These are phyloP conservation scores for Lithobius niger DNA, from an alignment of 1,140 invertebrate genomes.

Conservation along the genomic window DNA sequence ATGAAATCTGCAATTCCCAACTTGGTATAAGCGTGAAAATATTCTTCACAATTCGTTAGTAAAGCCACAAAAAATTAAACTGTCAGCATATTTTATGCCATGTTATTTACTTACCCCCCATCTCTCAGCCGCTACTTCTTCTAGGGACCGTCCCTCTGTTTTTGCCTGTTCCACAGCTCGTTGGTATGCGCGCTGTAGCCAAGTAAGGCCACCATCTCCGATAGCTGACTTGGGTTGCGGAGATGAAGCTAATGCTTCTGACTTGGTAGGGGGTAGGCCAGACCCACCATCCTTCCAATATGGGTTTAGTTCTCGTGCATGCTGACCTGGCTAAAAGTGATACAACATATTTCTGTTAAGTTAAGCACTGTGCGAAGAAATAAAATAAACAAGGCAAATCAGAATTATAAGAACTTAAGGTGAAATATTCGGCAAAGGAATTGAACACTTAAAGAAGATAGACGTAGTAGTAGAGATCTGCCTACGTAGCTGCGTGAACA, in stretches of 20 bases:
- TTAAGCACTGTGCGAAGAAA: too few species aligned
- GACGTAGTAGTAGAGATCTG: too few species aligned
- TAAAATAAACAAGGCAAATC: constrained; percentile 2
- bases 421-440: too few species aligned
- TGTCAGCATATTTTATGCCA: too few species aligned
- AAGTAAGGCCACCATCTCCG: constrained; percentile 36
- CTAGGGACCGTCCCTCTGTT: constrained; percentile 39
- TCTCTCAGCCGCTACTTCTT: constrained; percentile 45
- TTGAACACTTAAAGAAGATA: too few species aligned
- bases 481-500: too few species aligned
- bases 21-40: too few species aligned
- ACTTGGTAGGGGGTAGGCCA: constrained; percentile 47
- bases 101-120: constrained; percentile 45
- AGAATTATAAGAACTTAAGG: background rate
- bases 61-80: too few species aligned
- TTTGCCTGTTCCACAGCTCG: constrained; percentile 43
- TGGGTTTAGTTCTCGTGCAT: constrained; percentile 69
- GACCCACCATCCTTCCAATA: constrained; percentile 81
- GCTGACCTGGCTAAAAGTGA: constrained; percentile 50
- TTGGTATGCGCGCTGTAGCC: constrained; percentile 42
- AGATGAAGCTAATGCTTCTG: constrained; percentile 19
- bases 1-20: too few species aligned
- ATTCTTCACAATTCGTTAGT: too few species aligned
- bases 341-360: too few species aligned
- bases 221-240: constrained; percentile 15